Evolutionary conservation across 1,140 invertebrate species (phyloP).

Genomic region (Drosophila pallidifrons): DNA sequence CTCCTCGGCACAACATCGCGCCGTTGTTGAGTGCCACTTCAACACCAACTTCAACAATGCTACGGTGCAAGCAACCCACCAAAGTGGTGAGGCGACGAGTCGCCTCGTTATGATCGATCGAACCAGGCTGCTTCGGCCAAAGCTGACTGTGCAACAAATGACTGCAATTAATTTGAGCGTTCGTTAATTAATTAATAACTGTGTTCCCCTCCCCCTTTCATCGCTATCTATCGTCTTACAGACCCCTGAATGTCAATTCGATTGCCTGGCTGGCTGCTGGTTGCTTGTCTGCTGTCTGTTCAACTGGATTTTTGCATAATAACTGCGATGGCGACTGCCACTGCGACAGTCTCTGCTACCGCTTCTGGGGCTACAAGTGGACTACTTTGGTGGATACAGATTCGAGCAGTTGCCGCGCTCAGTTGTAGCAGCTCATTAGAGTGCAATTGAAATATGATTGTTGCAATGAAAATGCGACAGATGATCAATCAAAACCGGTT

Average conservation of each 20-base stretch:
- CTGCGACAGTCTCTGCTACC: neutral
- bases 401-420: conserved; percentile 25
- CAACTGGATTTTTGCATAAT: conserved; percentile 34
- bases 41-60: conserved; percentile 20
- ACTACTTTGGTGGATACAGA: conserved; percentile 12
- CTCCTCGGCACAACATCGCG: conserved; percentile 4
- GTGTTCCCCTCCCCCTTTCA: conserved; percentile 23
- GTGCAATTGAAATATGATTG: conserved; percentile 55
- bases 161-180: conserved; percentile 73
- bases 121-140: neutral
- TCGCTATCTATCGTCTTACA: neutral
- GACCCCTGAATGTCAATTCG: neutral
- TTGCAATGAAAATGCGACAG: conserved; percentile 50
- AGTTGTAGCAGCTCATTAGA: conserved; percentile 41
- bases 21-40: conserved; percentile 36
- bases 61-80: neutral
- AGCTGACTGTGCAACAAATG: conserved; percentile 73
- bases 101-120: conserved; percentile 63
- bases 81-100: conserved; percentile 22
- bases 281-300: conserved; percentile 20
- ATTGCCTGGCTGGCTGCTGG: conserved; percentile 4
- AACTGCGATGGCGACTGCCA: too few relatives aligned
- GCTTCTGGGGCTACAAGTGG: conserved; percentile 41
- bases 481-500: conserved; percentile 53
- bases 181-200: conserved; percentile 78